Evolutionary conservation across 2,797 vertebrate species (phyloP), one percentile per base, ranked within the genome.

Genomic region (Etheostoma perlongum): DNA sequence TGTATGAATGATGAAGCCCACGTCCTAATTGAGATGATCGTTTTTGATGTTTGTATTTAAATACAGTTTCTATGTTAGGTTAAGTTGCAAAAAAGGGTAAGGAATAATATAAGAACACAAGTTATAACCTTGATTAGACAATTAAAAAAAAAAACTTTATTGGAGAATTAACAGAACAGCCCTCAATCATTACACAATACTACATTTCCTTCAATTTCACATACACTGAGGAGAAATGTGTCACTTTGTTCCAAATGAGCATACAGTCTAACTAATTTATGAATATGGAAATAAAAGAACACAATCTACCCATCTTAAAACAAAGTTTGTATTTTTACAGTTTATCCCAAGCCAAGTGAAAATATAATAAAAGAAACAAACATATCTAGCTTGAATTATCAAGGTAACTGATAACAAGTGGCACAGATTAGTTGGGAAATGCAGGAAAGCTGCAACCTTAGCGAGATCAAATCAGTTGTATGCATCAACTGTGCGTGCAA

Each of bases 61-160:
- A 23, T 23, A 23, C 4, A 40, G 36, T 40, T 40, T 11, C 10
- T 40, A 36, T 10, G 36, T 40, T 11, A 40, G 36, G 10, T 40
- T 40, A 40, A 40, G 10, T 1, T 40, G 10, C 36, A 40, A 40
- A 11, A 36, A 40, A 40, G 3, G 36, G 10, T 40, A 40, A 10
- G 7, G 36, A 40, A 11, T 40, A 40, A 40, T 40, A 2, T 40
- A 40, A 40, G 36, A 40, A 11, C 10, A 40, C 3, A 40, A 36
- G 33, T 7, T 40, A 40, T 11, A 10, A 63, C 25, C 59, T 58
- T 72, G 58, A 27, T 27, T 4, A 27, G 27, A 30, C 30, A 30
- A 30, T 30, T 25, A 25, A 27, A 27, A 30, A 30, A 84, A 81
- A 72, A 64, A 57, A 18, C 74, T 92, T 91, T 89, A 91, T 89